Evolutionary conservation across 2,113 vertebrate genomes (phyloP).

Genomic region (Condylura cristata): DNA sequence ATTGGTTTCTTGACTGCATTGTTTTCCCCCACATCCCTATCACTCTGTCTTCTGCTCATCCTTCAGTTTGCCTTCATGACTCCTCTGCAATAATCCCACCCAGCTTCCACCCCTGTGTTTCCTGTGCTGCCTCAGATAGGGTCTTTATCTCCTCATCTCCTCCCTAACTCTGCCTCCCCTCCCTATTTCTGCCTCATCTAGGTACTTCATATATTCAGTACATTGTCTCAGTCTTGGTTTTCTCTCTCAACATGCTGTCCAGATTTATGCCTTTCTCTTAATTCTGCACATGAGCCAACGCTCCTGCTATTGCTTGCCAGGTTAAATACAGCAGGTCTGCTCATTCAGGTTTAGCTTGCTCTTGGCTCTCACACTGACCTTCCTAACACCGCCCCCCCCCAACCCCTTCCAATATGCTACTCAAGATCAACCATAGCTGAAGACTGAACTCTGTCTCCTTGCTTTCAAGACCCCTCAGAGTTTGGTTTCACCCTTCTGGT

Average conservation of each 20-base stretch:
- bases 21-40: neutral
- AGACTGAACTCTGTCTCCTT: neutral
- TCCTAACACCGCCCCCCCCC: neutral
- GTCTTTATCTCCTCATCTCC: neutral
- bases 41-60: neutral
- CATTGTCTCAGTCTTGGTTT: neutral
- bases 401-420: neutral
- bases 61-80: neutral
- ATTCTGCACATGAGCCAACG: neutral
- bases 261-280: neutral
- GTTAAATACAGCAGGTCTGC: neutral
- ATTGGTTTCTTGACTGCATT: neutral
- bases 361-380: neutral
- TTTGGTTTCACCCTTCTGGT: neutral
- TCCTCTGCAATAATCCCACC: neutral
- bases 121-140: neutral
- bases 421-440: neutral
- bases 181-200: neutral
- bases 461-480: neutral
- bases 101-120: neutral
- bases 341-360: neutral
- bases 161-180: neutral
- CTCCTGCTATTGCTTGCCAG: neutral
- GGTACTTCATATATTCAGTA: neutral
- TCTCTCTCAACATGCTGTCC: neutral